These are phyloP conservation scores for Acleris sparsana DNA, from an alignment of 2,888 invertebrate genomes.

Conservation along the genomic window DNA sequence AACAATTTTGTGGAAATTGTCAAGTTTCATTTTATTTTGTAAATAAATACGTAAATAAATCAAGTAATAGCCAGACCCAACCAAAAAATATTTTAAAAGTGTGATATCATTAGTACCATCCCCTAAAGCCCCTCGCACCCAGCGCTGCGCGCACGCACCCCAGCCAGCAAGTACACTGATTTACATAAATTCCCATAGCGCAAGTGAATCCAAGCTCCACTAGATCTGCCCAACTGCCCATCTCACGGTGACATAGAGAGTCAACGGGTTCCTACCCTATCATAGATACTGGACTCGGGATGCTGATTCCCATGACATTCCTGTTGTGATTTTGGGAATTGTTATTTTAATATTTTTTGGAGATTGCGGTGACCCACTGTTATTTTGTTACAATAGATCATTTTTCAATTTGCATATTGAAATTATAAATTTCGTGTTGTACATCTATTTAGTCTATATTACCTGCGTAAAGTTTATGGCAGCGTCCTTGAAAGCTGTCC, in stretches of 20 bases:
- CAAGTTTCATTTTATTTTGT: no score
- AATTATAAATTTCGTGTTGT: no score
- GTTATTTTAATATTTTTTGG: neutral
- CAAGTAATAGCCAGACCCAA: no score
- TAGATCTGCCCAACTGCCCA: slow-evolving; percentile 9
- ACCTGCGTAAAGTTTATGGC: no score
- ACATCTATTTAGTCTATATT: no score
- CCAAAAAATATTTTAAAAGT: neutral
- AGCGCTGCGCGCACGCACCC: slow-evolving; percentile 47
- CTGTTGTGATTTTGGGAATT: slow-evolving; percentile 1
- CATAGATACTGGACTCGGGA: slow-evolving; percentile 9
- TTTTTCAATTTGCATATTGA: no score
- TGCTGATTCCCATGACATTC: slow-evolving; percentile 24
- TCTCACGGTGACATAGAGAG: neutral
- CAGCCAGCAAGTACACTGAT: slow-evolving; percentile 72
- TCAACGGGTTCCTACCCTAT: slow-evolving; percentile 25
- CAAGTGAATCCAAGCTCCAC: slow-evolving; percentile 28
- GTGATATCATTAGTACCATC: neutral
- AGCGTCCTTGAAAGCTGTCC: no score
- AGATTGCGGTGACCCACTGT: no score
- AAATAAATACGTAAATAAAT: no score
- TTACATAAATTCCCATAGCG: slow-evolving; percentile 68
- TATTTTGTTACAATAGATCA: no score
- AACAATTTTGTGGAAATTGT: no score
- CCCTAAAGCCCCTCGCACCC: slow-evolving; percentile 28